A percentile compares a stretch with the other conserved stretches of the same genome.
These are phyloP conservation scores for Brachionus koreanus DNA, from an alignment of 1,140 invertebrate species.

Conservation along the genomic window DNA sequence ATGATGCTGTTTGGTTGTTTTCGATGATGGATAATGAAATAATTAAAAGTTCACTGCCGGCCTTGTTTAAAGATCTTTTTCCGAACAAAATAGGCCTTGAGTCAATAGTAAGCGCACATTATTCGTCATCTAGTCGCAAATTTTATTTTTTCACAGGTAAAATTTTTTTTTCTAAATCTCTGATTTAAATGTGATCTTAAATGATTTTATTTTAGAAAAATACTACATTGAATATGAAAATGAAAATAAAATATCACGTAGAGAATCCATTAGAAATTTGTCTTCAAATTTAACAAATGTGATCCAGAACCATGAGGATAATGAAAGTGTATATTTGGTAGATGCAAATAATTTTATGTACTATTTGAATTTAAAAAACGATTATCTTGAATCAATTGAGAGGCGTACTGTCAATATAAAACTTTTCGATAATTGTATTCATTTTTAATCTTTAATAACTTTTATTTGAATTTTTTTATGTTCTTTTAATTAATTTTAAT, in stretches of 20 bases:
- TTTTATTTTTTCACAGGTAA: constrained; percentile 40
- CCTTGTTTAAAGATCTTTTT: neutral
- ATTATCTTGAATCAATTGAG: constrained; percentile 33
- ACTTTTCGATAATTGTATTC: constrained; percentile 16
- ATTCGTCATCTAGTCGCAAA: constrained; percentile 3
- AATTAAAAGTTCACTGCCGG: neutral
- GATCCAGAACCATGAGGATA: constrained; percentile 5
- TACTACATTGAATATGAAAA: constrained; percentile 38
- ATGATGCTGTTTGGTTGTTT: constrained; percentile 13
- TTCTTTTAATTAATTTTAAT: neutral
- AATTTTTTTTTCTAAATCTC: too few species aligned
- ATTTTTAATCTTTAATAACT: neutral
- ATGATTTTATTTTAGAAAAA: neutral
- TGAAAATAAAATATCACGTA: neutral
- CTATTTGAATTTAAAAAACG: constrained; percentile 33
- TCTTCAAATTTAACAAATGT: constrained; percentile 16
- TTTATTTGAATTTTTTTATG: neutral
- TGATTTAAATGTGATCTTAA: neutral
- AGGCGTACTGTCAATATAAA: constrained; percentile 20
- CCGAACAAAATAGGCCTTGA: constrained; percentile 6
- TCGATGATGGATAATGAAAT: constrained; percentile 3
- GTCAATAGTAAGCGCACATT: neutral
- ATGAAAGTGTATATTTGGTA: constrained; percentile 4
- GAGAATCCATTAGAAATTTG: neutral
- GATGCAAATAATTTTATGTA: constrained; percentile 28